Evolutionary conservation across 2,113 vertebrate species (phyloP), one percentile per base, ranked within the genome.

Genomic region (Lepidiolamprologus cunningtoni): DNA sequence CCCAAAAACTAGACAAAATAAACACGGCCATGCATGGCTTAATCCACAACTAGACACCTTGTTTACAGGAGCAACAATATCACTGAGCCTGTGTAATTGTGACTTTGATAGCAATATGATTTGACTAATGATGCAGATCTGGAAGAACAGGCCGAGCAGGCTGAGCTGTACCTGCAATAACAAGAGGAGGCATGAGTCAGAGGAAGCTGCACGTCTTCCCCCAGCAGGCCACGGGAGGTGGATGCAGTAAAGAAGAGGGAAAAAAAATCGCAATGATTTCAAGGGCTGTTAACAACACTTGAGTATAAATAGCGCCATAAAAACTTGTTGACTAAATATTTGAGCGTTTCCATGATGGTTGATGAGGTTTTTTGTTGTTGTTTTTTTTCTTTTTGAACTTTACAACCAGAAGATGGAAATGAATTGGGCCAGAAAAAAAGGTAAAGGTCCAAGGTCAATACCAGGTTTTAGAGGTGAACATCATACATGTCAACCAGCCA

Each of bases 21-120:
- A 91, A 94, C 79, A 86, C 10, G 1, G 85, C 4, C 80, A 81
- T 2, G 35, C 86, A 84, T 47, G 85, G 58, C 58, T 83, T 42
- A 88, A 79, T 84, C 61, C 54, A 66, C 61, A 86, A 86, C 87
- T 61, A 12, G 57, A 83, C 4, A 2, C 40, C 58, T 50, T 96
- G 92, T 94, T 93, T 92, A 92, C 84, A 94, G 87, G 86, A 90
- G 71, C 82, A 96, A 94, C 94, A 96, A 85, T 53, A 88, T 93
- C n/a, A 83, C 83, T 23, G 7, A 90, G 80, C 89, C 83, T 26
- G 11, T 57, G 81, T 88, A 89, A 91, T 82, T 80, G 63, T 82
- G 81, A 58, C 84, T 91, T 76, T 86, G 84, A 92, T 90, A 88
- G 47, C 50, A 82, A 89, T 92, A 92, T 88, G 80, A 86, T 90